A percentile compares a stretch with the other conserved stretches of the same genome.
Conservation (phyloP, 1,140 invertebrate species). For the Aphis gossypii region DNA sequence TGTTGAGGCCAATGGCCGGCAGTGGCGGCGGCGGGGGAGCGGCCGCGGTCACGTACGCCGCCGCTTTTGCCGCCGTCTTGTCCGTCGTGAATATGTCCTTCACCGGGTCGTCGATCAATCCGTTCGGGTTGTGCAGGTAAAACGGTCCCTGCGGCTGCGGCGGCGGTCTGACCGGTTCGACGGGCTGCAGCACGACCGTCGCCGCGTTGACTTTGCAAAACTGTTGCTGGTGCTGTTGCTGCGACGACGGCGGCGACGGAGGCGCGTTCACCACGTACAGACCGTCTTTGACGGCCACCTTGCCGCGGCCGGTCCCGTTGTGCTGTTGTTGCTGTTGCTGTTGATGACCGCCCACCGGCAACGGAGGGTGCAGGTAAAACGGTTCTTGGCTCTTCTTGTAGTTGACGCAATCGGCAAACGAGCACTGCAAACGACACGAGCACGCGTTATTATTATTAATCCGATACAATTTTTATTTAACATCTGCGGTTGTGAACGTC, state of each 20-base stretch:
- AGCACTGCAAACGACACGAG: conserved; percentile 65
- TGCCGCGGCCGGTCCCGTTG: conserved; percentile 37
- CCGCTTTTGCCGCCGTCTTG: conserved; percentile 59
- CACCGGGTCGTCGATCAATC: conserved; percentile 75
- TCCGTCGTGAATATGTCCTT: conserved; percentile 74
- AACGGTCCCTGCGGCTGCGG: conserved; percentile 72
- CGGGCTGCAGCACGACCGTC: not conserved
- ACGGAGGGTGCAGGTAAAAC: conserved; percentile 77
- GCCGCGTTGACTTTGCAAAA: not conserved
- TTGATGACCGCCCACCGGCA: conserved; percentile 61
- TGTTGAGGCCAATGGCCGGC: conserved; percentile 64
- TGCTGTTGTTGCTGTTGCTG: not conserved
- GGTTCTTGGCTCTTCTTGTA: conserved; percentile 68
- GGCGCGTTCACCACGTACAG: conserved; percentile 27
- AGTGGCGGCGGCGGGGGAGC: conserved; percentile 62
- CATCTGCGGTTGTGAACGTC: too few species aligned
- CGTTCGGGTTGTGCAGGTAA: conserved; percentile 81
- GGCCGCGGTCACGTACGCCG: conserved; percentile 39
- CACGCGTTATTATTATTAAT: not conserved
- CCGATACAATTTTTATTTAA: not conserved
- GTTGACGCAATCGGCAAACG: conserved; percentile 67
- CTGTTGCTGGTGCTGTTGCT: not conserved
- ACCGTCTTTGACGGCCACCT: conserved; percentile 48
- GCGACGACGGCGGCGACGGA: not conserved
- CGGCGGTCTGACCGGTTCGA: conserved; percentile 10